Conservation (phyloP, 1,140 invertebrate genomes). For the Nebria ingens region DNA sequence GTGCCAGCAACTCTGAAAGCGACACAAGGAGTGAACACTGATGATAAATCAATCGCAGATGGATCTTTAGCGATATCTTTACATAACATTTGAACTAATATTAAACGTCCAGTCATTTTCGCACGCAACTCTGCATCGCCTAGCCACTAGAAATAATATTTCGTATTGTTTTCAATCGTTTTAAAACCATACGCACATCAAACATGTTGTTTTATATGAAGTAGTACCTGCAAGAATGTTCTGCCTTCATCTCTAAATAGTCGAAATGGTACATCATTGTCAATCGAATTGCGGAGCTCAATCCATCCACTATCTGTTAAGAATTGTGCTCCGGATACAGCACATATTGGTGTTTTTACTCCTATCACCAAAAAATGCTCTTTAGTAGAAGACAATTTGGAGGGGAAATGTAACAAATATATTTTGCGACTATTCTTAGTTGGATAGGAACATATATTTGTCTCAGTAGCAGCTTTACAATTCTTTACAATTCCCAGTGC, state of each 20-base stretch:
- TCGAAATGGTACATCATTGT: conserved; percentile 66
- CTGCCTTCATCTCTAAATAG: conserved; percentile 68
- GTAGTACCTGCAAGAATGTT: conserved; percentile 61
- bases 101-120: conserved; percentile 64
- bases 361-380: conserved; percentile 41
- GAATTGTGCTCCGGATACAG: conserved; percentile 72
- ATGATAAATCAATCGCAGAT: conserved; percentile 37
- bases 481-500: too few species aligned
- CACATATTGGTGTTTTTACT: conserved; percentile 68
- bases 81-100: conserved; percentile 68
- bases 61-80: conserved; percentile 52
- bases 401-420: too few species aligned
- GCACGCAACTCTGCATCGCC: conserved; percentile 60
- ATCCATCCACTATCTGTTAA: conserved; percentile 65
- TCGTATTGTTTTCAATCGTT: not conserved
- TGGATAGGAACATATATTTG: too few species aligned
- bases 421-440: too few species aligned
- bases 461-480: too few species aligned
- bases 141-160: conserved; percentile 56
- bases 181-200: too few species aligned
- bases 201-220: not conserved
- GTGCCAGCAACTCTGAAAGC: conserved; percentile 74
- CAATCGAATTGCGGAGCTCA: conserved; percentile 60
- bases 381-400: too few species aligned
- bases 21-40: conserved; percentile 70